Base-by-base conservation (phyloP, 1,140 invertebrate species). In the Ostrea edulis region DNA sequence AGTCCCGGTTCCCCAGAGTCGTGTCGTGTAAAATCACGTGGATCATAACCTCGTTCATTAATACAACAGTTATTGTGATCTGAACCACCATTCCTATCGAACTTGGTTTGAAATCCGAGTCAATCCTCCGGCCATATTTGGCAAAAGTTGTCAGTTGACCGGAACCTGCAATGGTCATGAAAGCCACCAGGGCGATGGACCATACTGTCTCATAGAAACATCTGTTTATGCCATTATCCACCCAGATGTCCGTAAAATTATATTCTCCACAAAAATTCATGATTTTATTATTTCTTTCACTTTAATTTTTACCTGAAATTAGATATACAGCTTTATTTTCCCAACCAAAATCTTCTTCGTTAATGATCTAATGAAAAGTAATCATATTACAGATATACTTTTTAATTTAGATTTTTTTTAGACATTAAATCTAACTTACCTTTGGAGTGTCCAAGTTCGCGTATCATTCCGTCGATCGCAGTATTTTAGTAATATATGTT, bases 121-220 rank as follows among this genome's bases (percentile, higher is more conserved):
- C 95, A 25, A 97, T 95, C 92, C 96, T 96, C 14, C 96, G 97
- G 17, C 97, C 97, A 96, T 98, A 98, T 94, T 97, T 98, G 54
- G 95, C 95, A 94, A 98, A 99, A 95, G 98, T 97, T 89, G 97
- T 95, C 89, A 98, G 95, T 95, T 99, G 97, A 68, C 97, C 96
- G 51, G 96, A 95, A 52, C 98, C 98, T 95, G 97, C 97, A 84
- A 98, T 94, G 0, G 98, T 90, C 3, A 99, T 94, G 92, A 98
- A 98, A 9, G 96, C 95, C 81, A 96, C 96, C 88, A 98, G 96
- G 7, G 97, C 93, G 11, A 96, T 95, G 9, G 96, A 96, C 0
- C 96, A 96, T 29, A 98, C 94, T 0, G 98, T 98, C 88, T 98
- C 97, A 96, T 98, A 97, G 94, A 99, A 98, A 96, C 98, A 99